These are phyloP conservation scores for Myiozetetes cayanensis DNA, from an alignment of 2,113 vertebrate species.

Conservation along the genomic window DNA sequence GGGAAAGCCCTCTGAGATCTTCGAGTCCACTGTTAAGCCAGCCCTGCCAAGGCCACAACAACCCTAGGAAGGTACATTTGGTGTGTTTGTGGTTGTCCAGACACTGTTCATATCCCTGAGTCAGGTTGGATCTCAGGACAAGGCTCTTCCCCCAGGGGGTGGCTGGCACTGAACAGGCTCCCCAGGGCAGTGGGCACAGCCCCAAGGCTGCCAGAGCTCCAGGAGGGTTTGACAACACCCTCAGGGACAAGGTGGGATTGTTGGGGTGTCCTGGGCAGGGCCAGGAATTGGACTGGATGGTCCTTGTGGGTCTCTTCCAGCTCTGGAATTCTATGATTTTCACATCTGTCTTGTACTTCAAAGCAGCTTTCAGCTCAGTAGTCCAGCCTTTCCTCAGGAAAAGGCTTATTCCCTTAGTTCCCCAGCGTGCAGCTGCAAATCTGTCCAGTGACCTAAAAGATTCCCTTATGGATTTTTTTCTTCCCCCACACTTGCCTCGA, in stretches of 20 bases:
- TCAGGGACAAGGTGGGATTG: not conserved
- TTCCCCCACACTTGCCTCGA: fast-evolving
- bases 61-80: not conserved
- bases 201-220: not conserved
- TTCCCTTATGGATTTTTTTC: not conserved
- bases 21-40: not conserved
- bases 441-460: not conserved
- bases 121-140: not conserved
- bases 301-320: not conserved
- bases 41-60: not conserved
- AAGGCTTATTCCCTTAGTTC: not conserved
- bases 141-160: not conserved
- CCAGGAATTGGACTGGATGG: fast-evolving
- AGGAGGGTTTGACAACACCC: fast-evolving
- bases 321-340: not conserved
- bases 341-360: not conserved
- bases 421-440: not conserved
- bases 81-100: not conserved
- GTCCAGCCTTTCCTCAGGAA: not conserved
- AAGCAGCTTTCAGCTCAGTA: not conserved
- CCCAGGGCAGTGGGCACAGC: not conserved
- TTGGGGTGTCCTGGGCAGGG: not conserved
- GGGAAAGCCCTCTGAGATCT: not conserved
- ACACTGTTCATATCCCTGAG: not conserved
- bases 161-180: not conserved